Base-by-base conservation (phyloP, 2,113 vertebrate species). In the Ptilonorhynchus violaceus region DNA sequence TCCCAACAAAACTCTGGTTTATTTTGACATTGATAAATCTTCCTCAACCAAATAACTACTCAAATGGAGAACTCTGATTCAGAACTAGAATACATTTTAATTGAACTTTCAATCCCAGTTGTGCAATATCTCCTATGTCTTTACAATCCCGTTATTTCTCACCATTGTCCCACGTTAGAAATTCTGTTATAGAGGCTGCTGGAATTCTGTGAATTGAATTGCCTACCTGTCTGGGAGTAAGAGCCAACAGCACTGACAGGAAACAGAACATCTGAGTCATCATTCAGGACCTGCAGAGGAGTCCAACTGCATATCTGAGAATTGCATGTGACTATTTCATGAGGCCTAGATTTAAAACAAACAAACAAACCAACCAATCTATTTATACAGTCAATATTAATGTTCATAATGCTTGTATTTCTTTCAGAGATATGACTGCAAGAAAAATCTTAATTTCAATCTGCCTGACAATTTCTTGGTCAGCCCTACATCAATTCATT, bases 291-390 rank as follows among this genome's bases (percentile, higher is more conserved):
- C 94, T 99, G 99, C 58, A 99, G 97, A 4, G 99, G 98, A 75
- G 98, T 98, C 99, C 99, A 99, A 20, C 98, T 98, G 84, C 98
- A 98, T 91, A 98, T 97, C 68, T 98, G 98, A 70, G 99, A 98
- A 69, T 56, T 97, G 94, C 96, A 96, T 49, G 98, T 68, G 75
- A 97, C 98, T 59, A 98, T 98, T 25, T 99, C 98, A 96, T 97
- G 97, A 39, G 98, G 75, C 97, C 99, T 99, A 58, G 9, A 70
- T 93, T 68, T 56, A 78, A 94, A 88, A 88, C 77, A 95, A 78
- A 9, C 78, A 95, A 76, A 8, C 28, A 81, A 73, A 73, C 14
- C 24, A 69, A 62, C 5, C 44, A 50, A 83, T 25, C 47, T 72
- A 56, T 42, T 88, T 66, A 70, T 42, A 74, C 10, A 75, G 69